Conservation (phyloP, 2,113 vertebrate genomes). For the Leptocoma aspasia region DNA sequence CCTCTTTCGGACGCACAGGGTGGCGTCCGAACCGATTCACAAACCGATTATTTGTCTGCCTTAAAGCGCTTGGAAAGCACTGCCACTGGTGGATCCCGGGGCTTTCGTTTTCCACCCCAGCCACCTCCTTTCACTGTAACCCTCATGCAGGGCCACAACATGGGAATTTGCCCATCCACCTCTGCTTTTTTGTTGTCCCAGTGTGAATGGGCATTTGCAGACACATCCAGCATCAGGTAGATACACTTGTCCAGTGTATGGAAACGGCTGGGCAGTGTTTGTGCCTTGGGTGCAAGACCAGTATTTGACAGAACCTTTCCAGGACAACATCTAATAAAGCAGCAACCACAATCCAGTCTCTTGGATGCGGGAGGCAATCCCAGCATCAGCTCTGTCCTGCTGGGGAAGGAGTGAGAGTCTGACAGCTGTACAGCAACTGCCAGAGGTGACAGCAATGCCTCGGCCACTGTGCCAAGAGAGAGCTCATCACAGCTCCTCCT, state of each 20-base stretch:
- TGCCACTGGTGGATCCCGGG: not conserved
- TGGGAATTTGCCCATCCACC: not conserved
- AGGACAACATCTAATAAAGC: not conserved
- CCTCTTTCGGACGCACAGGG: not conserved
- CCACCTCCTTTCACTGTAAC: not conserved
- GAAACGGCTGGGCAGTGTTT: not conserved
- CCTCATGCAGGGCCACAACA: fast-evolving
- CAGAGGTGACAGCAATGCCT: constrained; percentile 10
- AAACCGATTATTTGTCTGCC: fast-evolving
- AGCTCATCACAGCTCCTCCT: not conserved
- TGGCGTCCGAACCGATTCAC: too few relatives aligned
- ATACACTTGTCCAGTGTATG: not conserved
- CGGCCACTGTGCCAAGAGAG: not conserved
- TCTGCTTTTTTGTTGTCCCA: not conserved
- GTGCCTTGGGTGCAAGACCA: not conserved
- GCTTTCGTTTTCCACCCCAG: not conserved
- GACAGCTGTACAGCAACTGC: not conserved
- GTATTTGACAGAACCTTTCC: not conserved
- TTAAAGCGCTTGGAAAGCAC: not conserved
- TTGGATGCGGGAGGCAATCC: not conserved
- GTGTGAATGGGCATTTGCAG: not conserved
- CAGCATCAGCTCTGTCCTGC: not conserved
- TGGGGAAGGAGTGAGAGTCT: not conserved
- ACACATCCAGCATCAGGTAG: not conserved
- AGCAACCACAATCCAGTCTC: not conserved